phyloP scores from a whole-genome alignment of 2,113 vertebrate species.

The Eulemur rufifrons region DNA sequence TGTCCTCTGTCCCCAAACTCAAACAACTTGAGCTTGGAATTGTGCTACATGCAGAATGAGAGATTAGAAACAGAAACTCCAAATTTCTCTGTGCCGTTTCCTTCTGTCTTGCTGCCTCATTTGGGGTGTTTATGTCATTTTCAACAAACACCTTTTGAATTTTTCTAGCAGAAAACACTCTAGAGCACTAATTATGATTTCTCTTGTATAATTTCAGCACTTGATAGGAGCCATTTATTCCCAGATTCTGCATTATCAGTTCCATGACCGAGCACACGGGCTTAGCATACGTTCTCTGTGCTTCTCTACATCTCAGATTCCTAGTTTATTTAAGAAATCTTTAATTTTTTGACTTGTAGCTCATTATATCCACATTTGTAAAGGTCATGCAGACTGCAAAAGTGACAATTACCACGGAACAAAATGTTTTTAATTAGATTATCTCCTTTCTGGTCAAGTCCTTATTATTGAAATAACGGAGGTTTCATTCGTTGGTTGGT shows the following conservation, averaged over 20 bases:
- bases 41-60: neutral
- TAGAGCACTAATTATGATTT: neutral
- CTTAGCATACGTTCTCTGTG: neutral
- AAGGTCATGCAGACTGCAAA: neutral
- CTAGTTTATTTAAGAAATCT: neutral
- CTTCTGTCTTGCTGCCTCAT: neutral
- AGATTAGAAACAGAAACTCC: neutral
- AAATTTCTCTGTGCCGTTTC: neutral
- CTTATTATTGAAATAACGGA: neutral
- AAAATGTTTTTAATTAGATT: neutral
- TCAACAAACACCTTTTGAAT: neutral
- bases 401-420: neutral
- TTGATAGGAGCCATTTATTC: neutral
- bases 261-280: neutral
- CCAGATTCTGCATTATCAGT: neutral
- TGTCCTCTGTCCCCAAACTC: neutral
- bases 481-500: neutral
- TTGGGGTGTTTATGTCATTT: neutral
- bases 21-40: neutral
- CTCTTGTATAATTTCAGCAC: neutral
- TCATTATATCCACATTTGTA: neutral
- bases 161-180: neutral
- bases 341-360: neutral
- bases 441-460: neutral
- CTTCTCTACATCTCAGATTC: neutral